Evolutionary conservation across 2,888 invertebrate species (phyloP), one percentile per base, ranked within the genome.

Genomic region (Drosophila ochracea): DNA sequence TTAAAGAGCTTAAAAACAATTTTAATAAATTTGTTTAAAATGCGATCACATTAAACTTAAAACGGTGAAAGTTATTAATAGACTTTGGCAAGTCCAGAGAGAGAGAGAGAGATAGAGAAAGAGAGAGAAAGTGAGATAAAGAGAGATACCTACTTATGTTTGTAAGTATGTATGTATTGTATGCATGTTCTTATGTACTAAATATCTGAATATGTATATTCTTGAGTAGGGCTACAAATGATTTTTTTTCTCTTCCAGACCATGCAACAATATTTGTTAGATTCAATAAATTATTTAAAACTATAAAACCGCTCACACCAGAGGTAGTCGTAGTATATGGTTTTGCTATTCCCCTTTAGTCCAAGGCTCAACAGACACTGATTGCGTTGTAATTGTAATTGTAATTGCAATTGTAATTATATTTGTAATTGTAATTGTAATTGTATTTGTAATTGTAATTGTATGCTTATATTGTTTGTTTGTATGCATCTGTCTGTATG

Each of bases 211-310:
- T 70, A 68, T 65, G 28, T 57, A 39, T 61, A 65, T 72, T 58
- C 39, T 37, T 62, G 50, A 69, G 63, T 53, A 47, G 55, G 39
- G 49, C 63, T 63, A 64, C 43, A 57, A 60, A 43, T 67, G 55
- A 61, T 74, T 62, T 68, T 1, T 53, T 55, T 64, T 21, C 41
- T 68, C 35, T 21, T 37, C 21, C 39, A 55, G 61, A 66, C 66
- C 49, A 37, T 55, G 47, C 72, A 53, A 64, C 58, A 57, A 67
- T 52, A 60, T 57, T 30, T 49, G 37, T 47, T 39, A 53, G 52
- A 67, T 73, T 67, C 60, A 80, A 80, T 79, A 80, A 79, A 73
- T 76, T 62, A 76, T 69, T 76, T 70, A 68, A 68, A 80, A 54
- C 62, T 80, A 69, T 61, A 58, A 79, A 80, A 68, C 74, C 74